A percentile compares a stretch with the other conserved stretches of the same genome.
These are phyloP conservation scores for Anarsia innoxiella DNA, from an alignment of 2,888 invertebrate species.

Conservation along the genomic window DNA sequence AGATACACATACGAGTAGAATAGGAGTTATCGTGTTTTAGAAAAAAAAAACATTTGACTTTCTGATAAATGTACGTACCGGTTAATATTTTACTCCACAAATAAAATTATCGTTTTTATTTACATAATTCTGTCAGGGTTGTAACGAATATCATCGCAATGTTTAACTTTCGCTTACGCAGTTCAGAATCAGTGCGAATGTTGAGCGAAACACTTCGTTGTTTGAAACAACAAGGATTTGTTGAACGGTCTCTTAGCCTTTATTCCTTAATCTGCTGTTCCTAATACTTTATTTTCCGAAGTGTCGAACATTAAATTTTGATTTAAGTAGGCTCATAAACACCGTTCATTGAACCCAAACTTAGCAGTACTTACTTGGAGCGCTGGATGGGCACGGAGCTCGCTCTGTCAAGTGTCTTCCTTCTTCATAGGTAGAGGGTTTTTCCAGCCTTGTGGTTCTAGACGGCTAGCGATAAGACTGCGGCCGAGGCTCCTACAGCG, in stretches of 20 bases:
- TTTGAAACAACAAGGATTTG: neutral
- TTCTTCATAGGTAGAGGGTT: no score
- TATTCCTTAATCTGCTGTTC: no score
- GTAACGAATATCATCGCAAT: conserved; percentile 6
- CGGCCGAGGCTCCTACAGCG: conserved; percentile 8
- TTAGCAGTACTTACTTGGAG: conserved; percentile 10
- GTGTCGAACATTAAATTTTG: no score
- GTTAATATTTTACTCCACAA: no score
- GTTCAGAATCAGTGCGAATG: conserved; percentile 12
- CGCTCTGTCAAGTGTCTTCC: neutral
- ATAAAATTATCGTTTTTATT: no score
- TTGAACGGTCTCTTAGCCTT: neutral
- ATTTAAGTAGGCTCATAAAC: no score
- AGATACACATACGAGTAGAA: no score
- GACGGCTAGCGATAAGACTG: neutral
- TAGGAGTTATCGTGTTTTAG: no score
- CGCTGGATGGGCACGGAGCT: neutral
- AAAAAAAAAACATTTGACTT: no score
- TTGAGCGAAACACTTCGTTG: conserved; percentile 13
- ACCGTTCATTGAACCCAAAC: conserved; percentile 8
- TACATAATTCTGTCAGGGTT: conserved; percentile 11
- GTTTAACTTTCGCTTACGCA: conserved; percentile 10
- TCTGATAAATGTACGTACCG: no score
- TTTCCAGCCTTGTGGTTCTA: no score
- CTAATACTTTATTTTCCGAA: no score